These are phyloP conservation scores for Urocitellus parryii DNA, from an alignment of 2,113 vertebrate genomes.

Conservation along the genomic window DNA sequence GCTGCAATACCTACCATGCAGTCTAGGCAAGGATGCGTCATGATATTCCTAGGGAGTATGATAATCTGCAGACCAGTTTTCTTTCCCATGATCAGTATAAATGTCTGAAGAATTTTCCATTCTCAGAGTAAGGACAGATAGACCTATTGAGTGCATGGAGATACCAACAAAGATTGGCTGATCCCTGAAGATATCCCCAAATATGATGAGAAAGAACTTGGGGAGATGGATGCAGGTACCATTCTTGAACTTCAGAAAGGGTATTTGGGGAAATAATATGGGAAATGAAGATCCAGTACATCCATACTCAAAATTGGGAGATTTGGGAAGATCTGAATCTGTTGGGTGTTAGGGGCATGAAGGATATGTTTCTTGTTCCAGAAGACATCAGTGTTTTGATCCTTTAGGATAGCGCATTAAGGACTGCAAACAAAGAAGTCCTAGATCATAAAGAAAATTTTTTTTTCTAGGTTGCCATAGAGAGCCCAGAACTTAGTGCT, in stretches of 20 bases:
- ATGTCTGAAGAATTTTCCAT: slow-evolving; percentile 11
- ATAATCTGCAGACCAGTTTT: neutral
- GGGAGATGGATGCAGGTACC: neutral
- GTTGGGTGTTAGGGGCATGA: neutral
- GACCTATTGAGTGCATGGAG: neutral
- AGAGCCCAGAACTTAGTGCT: neutral
- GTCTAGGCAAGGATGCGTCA: neutral
- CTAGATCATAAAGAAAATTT: neutral
- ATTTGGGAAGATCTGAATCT: neutral
- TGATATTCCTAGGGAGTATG: neutral
- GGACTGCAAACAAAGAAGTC: neutral
- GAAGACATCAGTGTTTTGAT: neutral
- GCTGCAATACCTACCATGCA: neutral
- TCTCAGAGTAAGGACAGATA: neutral
- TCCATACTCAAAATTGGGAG: neutral
- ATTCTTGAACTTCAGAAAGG: neutral
- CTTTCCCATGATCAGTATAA: neutral
- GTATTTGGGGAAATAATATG: neutral
- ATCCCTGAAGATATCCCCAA: neutral
- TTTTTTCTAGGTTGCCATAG: neutral
- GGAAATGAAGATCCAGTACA: neutral
- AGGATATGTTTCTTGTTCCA: neutral
- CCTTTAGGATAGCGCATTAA: neutral
- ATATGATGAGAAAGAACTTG: neutral
- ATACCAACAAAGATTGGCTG: neutral